These are phyloP conservation scores for Ciconia nigra DNA, from an alignment of 2,797 vertebrate genomes.

Conservation along the genomic window DNA sequence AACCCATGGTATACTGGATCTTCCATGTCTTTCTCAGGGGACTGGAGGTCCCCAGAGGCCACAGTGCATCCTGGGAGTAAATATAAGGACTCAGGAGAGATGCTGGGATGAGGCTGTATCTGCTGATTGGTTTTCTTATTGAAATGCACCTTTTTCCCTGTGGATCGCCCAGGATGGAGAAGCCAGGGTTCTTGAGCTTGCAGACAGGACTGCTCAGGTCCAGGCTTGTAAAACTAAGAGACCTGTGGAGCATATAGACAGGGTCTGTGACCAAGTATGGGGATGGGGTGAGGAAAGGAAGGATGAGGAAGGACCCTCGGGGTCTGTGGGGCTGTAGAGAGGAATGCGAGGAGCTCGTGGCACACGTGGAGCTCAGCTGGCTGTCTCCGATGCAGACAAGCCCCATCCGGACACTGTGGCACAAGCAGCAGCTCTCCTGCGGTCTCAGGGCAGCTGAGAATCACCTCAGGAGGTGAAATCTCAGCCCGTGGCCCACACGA, in stretches of 20 bases:
- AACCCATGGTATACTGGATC: not conserved
- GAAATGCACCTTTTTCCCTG: not conserved
- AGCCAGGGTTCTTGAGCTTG: not conserved
- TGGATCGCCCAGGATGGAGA: not conserved
- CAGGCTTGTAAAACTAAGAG: not conserved
- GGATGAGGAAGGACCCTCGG: not conserved
- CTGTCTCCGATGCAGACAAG: not conserved
- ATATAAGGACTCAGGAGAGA: not conserved
- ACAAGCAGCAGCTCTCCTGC: not conserved
- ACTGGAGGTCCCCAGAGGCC: not conserved
- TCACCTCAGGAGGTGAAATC: not conserved
- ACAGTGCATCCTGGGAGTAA: not conserved
- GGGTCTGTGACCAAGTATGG: not conserved
- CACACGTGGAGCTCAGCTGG: not conserved
- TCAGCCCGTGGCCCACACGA: rapidly evolving
- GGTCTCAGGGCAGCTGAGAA: not conserved
- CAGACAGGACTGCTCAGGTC: not conserved
- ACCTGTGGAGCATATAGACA: not conserved
- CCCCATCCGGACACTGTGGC: not conserved
- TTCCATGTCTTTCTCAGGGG: not conserved
- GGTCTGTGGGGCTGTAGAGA: not conserved
- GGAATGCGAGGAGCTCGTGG: not conserved
- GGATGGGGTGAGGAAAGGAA: not conserved
- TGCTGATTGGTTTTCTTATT: not conserved
- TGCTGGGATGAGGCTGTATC: not conserved